Percentiles rank a stretch among this genome's conserved stretches.
phyloP scores from a whole-genome alignment of 92 coral and sea anemone species.

The Diadumene lineata region DNA sequence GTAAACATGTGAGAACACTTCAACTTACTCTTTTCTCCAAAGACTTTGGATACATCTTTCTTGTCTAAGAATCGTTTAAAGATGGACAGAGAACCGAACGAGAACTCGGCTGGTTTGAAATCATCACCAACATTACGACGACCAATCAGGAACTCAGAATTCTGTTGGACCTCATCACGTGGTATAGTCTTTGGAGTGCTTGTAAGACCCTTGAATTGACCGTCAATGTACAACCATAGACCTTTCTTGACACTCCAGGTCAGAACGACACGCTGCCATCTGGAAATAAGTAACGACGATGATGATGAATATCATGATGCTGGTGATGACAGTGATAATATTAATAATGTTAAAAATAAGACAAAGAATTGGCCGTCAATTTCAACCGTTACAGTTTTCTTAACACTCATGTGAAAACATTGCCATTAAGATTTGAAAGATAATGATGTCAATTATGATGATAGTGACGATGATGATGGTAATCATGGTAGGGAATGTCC shows the following conservation, averaged over 20 bases:
- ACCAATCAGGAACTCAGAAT: conserved; percentile 81
- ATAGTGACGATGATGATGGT: no score
- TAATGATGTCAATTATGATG: no score
- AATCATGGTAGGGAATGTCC: no score
- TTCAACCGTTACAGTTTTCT: no score
- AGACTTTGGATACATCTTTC: conserved; percentile 79
- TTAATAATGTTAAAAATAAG: neutral
- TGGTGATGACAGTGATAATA: neutral
- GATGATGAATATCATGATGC: neutral
- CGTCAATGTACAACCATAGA: conserved; percentile 88
- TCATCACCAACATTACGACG: conserved; percentile 79
- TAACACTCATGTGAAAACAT: no score
- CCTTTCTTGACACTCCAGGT: conserved; percentile 97
- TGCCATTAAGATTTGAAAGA: no score
- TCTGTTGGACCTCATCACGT: conserved; percentile 69
- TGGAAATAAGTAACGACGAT: conserved; percentile 16
- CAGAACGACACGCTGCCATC: conserved; percentile 98
- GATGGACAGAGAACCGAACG: conserved; percentile 88
- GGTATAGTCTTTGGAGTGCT: conserved; percentile 94
- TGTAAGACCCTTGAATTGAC: conserved; percentile 92
- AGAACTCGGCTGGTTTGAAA: conserved; percentile 82
- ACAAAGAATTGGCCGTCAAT: no score
- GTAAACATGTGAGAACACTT: no score
- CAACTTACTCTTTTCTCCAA: conserved; percentile 91
- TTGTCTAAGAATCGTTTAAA: conserved; percentile 88